Evolutionary conservation across 2,113 vertebrate genomes (phyloP), one percentile per base, ranked within the genome.

Genomic region (Genyomyrus donnyi): DNA sequence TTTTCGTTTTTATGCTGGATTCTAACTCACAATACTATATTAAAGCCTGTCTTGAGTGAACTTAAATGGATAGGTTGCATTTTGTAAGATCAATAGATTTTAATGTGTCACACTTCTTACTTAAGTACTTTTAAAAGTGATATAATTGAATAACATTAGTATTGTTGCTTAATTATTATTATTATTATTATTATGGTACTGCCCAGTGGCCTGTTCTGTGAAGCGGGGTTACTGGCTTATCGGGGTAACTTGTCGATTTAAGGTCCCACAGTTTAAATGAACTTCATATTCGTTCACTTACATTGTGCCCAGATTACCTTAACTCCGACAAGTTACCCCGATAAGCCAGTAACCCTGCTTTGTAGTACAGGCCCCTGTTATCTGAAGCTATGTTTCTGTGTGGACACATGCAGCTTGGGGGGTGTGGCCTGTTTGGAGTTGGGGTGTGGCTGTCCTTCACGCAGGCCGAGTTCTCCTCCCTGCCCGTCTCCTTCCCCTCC

Each of bases 391-490:
- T 83, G 83, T 48, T 39, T 85, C 39, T 85, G 21, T 85, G 83
- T 85, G 45, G 35, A 42, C 19, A 46, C 8, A 24, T 31, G 52
- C 74, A 97, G 97, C 94, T 97, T 0, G 96, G 97, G 84, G 97
- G 97, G 90, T 97, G 97, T 52, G 97, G 97, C 10, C 88, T 97
- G 88, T 96, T 97, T 52, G 97, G 97, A 0, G 95, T 97, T 1
- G 97, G 97, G 7, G 96, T 97, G 19, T 97, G 97, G 97, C 95
- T 97, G 89, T 96, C 96, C 85, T 96, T 97, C 92, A 96, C 96
- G 0, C 97, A 97, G 91, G 95, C 96, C 1, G 95, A 96, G 91
- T 97, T 97, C 89, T 96, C 96, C 42, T 96, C 96, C 85, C 96
- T 97, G 15, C 97, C 97, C 0, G 93, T 96, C 62, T 97, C 96